Base-by-base conservation (phyloP, 2,797 vertebrate species). In the Discoglossus pictus region DNA sequence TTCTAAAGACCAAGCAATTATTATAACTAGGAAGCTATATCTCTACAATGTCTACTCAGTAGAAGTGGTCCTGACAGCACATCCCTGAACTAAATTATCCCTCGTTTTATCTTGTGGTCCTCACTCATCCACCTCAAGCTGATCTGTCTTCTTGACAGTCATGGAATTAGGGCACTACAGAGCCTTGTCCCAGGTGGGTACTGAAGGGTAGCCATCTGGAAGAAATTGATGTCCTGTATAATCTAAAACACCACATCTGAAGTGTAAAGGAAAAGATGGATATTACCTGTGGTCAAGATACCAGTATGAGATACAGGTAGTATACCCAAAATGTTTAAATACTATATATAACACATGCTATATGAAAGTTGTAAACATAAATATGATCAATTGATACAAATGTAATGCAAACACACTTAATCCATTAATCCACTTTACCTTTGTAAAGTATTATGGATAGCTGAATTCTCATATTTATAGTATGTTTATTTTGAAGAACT, bases 101-200 rank as follows among this genome's bases (percentile, higher is more conserved):
- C 2, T 48, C 0, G 42, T 59, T 76, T 56, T 51, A 23, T 58
- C 18, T 7, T 10, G 20, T 25, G 50, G 58, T 55, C 65, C 17
- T 73, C 53, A 4, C 38, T 67, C 62, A 61, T 61, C 61, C 48
- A 53, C 1, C 36, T 24, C 68, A 61, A 55, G 0, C 3, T 66
- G 46, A 65, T 18, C 46, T 24, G 2, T 68, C 68, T 68, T 72
- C 61, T 34, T 72, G 61, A 51, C 56, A 2, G 63, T 51, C 1
- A 0, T 62, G 53, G 59, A 67, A 74, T 74, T 75, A 72, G 17
- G 51, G 15, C 62, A 73, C 44, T 24, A 25, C 20, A 75, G 17
- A 69, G 73, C 59, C 25, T 62, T 52, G 27, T 43, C 24, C 56
- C 63, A 52, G n/a, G 4, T 52, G 25, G 70, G 73, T 61, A 17